phyloP scores from a whole-genome alignment of 2,797 vertebrate genomes.

The Anguilla pacifica region DNA sequence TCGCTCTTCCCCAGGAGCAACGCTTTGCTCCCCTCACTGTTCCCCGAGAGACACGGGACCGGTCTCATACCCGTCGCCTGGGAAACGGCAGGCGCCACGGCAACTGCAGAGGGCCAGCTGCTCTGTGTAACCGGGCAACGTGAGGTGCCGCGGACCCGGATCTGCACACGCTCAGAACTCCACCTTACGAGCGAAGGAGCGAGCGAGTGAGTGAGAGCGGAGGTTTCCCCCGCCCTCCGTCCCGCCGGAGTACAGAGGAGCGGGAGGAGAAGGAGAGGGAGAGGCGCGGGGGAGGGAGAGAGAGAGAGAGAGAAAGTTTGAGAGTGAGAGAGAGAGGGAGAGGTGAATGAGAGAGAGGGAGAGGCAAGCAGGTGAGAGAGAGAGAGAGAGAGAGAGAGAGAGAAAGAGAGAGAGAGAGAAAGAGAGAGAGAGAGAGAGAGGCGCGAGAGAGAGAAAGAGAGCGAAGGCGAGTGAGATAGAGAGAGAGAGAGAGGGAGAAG shows the following conservation, averaged over 20 bases:
- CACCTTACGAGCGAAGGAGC: too few relatives aligned
- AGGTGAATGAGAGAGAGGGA: too few relatives aligned
- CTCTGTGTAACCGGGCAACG: not conserved
- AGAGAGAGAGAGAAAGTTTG: constrained; percentile 11
- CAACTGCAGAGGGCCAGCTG: constrained; percentile 63
- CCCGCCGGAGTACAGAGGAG: not conserved
- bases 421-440: too few relatives aligned
- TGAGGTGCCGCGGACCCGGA: not conserved
- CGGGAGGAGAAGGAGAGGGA: not conserved
- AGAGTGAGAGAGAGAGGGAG: not conserved
- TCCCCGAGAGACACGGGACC: not conserved
- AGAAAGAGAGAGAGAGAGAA: too few relatives aligned
- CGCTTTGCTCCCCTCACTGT: not conserved
- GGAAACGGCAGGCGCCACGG: constrained; percentile 67
- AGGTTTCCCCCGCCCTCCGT: not conserved
- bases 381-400: too few relatives aligned
- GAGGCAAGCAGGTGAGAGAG: not conserved
- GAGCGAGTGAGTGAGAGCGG: too few relatives aligned
- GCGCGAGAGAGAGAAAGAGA: too few relatives aligned
- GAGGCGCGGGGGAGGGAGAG: constrained; percentile 26
- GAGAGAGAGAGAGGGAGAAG: not conserved
- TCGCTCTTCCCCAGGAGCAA: not conserved
- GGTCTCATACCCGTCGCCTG: constrained; percentile 72
- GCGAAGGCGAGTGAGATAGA: too few relatives aligned
- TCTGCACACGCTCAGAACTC: not conserved